Percentiles rank a stretch among this genome's conserved stretches.
Conservation (phyloP, 1,140 invertebrate genomes). For the Aethina tumida region DNA sequence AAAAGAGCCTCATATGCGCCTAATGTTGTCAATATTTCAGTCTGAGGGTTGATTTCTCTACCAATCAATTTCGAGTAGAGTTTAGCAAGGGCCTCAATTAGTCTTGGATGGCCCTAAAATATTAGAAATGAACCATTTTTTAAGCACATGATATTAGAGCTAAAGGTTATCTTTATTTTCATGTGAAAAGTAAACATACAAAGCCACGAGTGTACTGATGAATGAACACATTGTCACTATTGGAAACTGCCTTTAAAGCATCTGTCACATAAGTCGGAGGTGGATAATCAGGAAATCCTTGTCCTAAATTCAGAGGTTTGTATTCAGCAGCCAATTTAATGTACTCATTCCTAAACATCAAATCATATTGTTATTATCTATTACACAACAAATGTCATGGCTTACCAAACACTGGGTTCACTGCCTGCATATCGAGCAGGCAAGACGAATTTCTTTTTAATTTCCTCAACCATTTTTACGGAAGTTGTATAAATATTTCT, state of each 20-base stretch:
- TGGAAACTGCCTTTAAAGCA: conserved; percentile 58
- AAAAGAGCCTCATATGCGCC: conserved; percentile 93
- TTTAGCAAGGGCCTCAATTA: conserved; percentile 75
- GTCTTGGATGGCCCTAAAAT: conserved; percentile 66
- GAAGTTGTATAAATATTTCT: neutral
- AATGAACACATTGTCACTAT: conserved; percentile 61
- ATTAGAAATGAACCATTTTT: neutral
- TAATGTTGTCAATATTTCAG: conserved; percentile 75
- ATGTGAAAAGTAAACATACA: conserved; percentile 39
- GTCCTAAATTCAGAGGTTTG: conserved; percentile 91
- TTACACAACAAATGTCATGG: conserved; percentile 1
- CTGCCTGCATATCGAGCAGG: conserved; percentile 24
- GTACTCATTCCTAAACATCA: conserved; percentile 81
- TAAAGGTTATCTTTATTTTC: conserved; percentile 1
- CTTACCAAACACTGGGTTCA: conserved; percentile 28
- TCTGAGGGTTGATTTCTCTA: conserved; percentile 44
- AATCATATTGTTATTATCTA: conserved; percentile 4
- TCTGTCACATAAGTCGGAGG: conserved; percentile 77
- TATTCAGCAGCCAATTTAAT: conserved; percentile 76
- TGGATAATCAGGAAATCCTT: conserved; percentile 94
- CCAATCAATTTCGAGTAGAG: conserved; percentile 75
- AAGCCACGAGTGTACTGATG: conserved; percentile 89
- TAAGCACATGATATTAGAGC: conserved; percentile 31
- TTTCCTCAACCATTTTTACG: conserved; percentile 12
- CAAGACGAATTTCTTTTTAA: conserved; percentile 22